These are phyloP conservation scores for Mesembrinibis cayennensis DNA, from an alignment of 2,113 vertebrate species.

Conservation along the genomic window DNA sequence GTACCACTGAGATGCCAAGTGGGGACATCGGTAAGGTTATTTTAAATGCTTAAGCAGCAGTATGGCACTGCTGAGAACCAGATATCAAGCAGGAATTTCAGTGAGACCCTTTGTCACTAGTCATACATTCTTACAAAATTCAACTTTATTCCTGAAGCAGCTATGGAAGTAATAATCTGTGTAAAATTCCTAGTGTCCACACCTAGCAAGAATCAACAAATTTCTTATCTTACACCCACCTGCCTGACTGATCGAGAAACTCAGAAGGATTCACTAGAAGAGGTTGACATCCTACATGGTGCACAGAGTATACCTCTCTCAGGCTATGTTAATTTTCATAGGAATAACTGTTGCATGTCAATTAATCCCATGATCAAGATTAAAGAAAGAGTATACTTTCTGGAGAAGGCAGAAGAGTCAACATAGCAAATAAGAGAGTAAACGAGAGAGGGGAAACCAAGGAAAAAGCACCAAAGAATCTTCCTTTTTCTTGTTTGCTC, in stretches of 20 bases:
- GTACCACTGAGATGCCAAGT: background rate
- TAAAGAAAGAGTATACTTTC: background rate
- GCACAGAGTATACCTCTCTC: background rate
- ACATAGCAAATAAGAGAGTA: background rate
- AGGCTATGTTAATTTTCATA: background rate
- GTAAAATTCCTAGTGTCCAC: background rate
- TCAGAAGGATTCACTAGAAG: background rate
- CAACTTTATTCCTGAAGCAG: background rate
- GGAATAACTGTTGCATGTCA: background rate
- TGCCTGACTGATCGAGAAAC: background rate
- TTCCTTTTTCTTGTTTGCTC: background rate
- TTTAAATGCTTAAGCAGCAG: background rate
- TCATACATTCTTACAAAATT: background rate
- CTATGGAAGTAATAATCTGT: background rate
- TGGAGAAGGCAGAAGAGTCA: background rate
- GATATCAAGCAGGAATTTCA: background rate
- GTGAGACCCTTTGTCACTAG: background rate
- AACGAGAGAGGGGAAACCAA: background rate
- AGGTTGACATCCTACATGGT: background rate
- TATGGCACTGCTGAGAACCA: background rate
- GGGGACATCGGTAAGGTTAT: background rate
- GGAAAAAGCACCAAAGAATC: background rate
- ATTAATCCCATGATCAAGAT: background rate
- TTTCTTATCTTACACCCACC: background rate
- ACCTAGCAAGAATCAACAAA: fast-evolving